Base-by-base conservation (phyloP, 2,797 vertebrate species). In the Aselliscus stoliczkanus region DNA sequence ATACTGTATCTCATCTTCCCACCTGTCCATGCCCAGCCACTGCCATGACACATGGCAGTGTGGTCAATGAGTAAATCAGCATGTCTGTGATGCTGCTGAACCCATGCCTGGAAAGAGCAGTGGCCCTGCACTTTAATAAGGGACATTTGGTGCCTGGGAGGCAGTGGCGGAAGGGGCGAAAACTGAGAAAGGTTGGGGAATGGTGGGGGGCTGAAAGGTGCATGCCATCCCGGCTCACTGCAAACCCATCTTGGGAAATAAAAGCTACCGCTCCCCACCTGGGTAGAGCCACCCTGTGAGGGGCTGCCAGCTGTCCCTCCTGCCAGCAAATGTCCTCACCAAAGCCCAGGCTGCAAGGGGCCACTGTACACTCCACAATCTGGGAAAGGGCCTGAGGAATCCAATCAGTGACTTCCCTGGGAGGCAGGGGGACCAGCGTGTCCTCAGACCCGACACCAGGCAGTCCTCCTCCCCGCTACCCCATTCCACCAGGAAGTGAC, bases 171-270 rank as follows among this genome's bases (percentile, higher is more conserved):
- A n/a, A n/a, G n/a, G n/a, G n/a, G n/a, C n/a, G n/a, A n/a, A n/a
- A n/a, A n/a, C n/a, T n/a, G n/a, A n/a, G n/a, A n/a, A n/a, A n/a
- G n/a, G n/a, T n/a, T n/a, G n/a, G n/a, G n/a, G n/a, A n/a, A n/a
- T n/a, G n/a, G n/a, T n/a, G n/a, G n/a, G n/a, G n/a, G n/a, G n/a
- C n/a, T 6, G 23, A 5, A 25, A 81, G 23, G 47, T n/a, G n/a
- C 0, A 0, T 1, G 29, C 20, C 10, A 0, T 4, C 34, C 50
- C 37, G 5, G 5, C 92, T 47, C 4, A 0, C n/a, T 1, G 47
- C 34, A 18, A 10, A 37, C 3, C 69, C 73, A 1, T 29, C 67
- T 6, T 0, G 0, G 29, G 4, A 5, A 12, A 23, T 4, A 7
- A 50, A 13, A 75, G 13, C 27, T 8, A 25, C 13, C 1, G 50